These are phyloP conservation scores for Chirona hameri DNA, from an alignment of 2,888 invertebrate genomes.

Conservation along the genomic window DNA sequence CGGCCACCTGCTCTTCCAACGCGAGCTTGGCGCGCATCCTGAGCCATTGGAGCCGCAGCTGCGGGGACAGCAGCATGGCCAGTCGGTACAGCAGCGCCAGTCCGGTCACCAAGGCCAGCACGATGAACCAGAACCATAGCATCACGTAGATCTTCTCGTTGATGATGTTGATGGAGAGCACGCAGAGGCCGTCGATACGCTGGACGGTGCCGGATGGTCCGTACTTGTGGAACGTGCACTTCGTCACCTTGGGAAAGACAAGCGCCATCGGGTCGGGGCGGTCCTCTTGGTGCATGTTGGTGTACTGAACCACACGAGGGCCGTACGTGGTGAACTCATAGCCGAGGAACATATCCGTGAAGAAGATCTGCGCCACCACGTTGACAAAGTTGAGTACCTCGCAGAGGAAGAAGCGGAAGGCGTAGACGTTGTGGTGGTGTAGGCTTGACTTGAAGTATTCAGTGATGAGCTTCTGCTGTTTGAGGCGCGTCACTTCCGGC, in stretches of 20 bases:
- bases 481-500: constrained; percentile 33
- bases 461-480: constrained; percentile 39
- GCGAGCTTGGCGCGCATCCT: too few relatives aligned
- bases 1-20: too few relatives aligned
- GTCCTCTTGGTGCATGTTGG: constrained; percentile 40
- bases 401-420: constrained; percentile 42
- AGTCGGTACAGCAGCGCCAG: too few relatives aligned
- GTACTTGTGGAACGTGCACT: constrained; percentile 43
- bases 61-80: neutral
- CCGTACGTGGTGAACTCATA: constrained; percentile 44
- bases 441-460: constrained; percentile 42
- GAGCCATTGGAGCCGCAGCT: too few relatives aligned
- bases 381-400: constrained; percentile 44
- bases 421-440: constrained; percentile 42
- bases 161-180: constrained; percentile 43
- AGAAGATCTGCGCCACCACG: constrained; percentile 44
- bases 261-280: constrained; percentile 42
- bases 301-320: constrained; percentile 35
- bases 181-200: constrained; percentile 42
- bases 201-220: constrained; percentile 40
- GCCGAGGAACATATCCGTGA: constrained; percentile 55
- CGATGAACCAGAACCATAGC: constrained; percentile 86
- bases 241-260: constrained; percentile 41
- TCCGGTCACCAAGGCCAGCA: constrained; percentile 66
- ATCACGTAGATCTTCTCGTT: constrained; percentile 71